Percentiles rank a stretch among this genome's conserved stretches.
Conservation (phyloP, 2,113 vertebrate species). For the Sclerurus mexicanus region DNA sequence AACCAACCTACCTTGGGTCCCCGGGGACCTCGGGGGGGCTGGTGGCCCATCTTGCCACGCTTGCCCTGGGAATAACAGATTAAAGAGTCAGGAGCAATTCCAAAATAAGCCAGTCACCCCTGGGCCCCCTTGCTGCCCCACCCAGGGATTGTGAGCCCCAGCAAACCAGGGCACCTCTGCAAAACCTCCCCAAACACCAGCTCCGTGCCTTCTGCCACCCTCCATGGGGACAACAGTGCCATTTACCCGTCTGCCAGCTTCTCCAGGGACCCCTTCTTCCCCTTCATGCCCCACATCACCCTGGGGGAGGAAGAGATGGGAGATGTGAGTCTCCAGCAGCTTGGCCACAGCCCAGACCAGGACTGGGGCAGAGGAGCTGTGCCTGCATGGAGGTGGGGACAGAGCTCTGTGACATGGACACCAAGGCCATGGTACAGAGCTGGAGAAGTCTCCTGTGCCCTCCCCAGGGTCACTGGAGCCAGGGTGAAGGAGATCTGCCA, state of each 20-base stretch:
- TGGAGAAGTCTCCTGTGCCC: not conserved
- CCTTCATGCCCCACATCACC: slow-evolving; percentile 75
- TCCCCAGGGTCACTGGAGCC: not conserved
- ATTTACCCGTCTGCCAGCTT: slow-evolving; percentile 78
- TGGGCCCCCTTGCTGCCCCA: fast-evolving
- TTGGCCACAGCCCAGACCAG: fast-evolving
- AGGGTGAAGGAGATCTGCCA: not conserved
- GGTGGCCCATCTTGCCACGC: slow-evolving; percentile 79
- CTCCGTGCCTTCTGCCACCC: not conserved
- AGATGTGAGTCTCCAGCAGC: not conserved
- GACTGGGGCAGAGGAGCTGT: not conserved
- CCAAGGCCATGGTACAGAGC: not conserved
- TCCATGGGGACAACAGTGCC: not conserved
- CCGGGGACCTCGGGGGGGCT: slow-evolving; percentile 73
- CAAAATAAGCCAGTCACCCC: fast-evolving
- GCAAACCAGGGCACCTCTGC: fast-evolving
- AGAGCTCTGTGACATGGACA: not conserved
- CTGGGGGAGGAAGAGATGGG: slow-evolving; percentile 49
- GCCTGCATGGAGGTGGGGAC: not conserved
- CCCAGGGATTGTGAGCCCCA: not conserved
- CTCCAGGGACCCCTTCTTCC: slow-evolving; percentile 67
- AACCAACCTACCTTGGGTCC: slow-evolving; percentile 80
- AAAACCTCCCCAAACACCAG: not conserved
- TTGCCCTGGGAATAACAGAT: slow-evolving; percentile 75
- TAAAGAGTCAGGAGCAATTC: not conserved